Evolutionary conservation across 2,113 vertebrate genomes (phyloP), one percentile per base, ranked within the genome.

Genomic region (Austrofundulus limnaeus): DNA sequence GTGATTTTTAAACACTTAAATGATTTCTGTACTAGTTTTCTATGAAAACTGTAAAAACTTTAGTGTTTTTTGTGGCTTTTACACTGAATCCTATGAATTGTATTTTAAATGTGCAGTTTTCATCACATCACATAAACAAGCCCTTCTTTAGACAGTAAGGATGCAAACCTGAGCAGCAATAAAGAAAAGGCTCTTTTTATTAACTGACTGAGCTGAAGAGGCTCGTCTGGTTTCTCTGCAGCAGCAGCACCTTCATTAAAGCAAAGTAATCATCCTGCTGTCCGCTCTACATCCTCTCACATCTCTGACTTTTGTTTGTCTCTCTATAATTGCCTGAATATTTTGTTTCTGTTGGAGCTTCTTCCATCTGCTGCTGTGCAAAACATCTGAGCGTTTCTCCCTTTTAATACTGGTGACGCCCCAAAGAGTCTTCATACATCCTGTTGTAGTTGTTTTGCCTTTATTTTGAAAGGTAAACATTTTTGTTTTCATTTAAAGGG

Each of bases 111-210:
- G 9, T 2, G 9, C 31, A 28, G 3, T 28, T 28, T 34, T 2
- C 31, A 10, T 34, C 9, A 9, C 9, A 28, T 34, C 21, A 25
- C 5, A 43, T 8, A 11, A 25, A 41, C 24, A 57, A 38, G 42
- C 14, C 23, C 16, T 10, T 10, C 14, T 28, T 60, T 21, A 72
- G 5, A 61, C 17, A 13, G 0, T 21, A 55, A 70, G 61, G 20
- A 42, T 52, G 42, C 54, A 24, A 41, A 62, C 52, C 60, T 72
- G 61, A 70, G 64, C 57, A 78, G 2, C 52, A 12, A 15, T 20
- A 20, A 31, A 66, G 54, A 69, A 75, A 70, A 72, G 57, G 15
- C 20, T 55, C 39, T 38, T 57, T 68, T 68, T 23, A 70, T 76
- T 55, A 9, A 65, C 61, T 78, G 57, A 65, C 66, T 23, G 46